These are phyloP conservation scores for Drosophila incognita DNA, from an alignment of 2,888 invertebrate genomes.

Conservation along the genomic window DNA sequence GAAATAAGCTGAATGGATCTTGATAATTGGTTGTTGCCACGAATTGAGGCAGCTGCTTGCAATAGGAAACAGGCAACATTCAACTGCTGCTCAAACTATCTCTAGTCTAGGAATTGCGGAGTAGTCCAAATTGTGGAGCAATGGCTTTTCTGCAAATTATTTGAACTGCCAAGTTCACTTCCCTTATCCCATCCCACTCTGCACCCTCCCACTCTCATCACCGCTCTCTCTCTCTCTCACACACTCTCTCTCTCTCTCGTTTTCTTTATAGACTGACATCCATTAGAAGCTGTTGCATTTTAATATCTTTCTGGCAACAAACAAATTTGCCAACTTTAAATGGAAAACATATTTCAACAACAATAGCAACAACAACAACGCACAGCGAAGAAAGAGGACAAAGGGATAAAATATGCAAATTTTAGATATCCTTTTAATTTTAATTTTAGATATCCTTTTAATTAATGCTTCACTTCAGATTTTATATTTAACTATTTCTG, in stretches of 20 bases:
- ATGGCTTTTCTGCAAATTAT: conserved; percentile 47
- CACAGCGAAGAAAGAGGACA: no score
- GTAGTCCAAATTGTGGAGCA: conserved; percentile 6
- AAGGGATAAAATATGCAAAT: no score
- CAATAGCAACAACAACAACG: conserved; percentile 20
- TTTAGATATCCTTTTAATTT: background rate
- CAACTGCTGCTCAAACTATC: background rate
- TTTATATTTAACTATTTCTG: background rate
- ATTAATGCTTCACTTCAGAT: background rate
- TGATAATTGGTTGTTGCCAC: conserved; percentile 13
- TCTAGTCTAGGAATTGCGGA: background rate
- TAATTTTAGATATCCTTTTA: background rate
- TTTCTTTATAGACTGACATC: conserved; percentile 20
- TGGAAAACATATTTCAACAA: conserved; percentile 72
- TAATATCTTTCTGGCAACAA: conserved; percentile 56
- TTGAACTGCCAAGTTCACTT: conserved; percentile 28
- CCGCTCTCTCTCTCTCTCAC: background rate
- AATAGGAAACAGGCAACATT: conserved; percentile 12
- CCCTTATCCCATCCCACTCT: background rate
- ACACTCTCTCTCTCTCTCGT: background rate
- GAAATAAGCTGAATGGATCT: background rate
- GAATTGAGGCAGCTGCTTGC: conserved; percentile 15
- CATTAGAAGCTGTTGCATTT: conserved; percentile 55
- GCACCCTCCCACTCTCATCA: background rate
- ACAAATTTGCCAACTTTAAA: conserved; percentile 69